Evolutionary conservation across 2,113 vertebrate species (phyloP), one percentile per base, ranked within the genome.

Genomic region (Hymenochirus boettgeri): DNA sequence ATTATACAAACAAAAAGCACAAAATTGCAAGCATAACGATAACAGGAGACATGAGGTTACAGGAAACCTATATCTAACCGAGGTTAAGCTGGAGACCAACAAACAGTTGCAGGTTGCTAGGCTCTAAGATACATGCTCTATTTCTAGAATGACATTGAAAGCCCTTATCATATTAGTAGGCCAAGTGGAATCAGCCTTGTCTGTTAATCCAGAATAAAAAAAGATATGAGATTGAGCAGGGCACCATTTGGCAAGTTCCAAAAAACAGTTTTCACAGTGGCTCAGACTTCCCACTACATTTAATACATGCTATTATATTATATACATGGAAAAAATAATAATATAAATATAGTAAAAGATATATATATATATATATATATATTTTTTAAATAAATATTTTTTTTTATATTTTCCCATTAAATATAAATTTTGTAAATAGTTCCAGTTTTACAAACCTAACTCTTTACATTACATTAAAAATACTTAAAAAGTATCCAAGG

Each of bases 141-240:
- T 57, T 57, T 57, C 29, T 31, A 57, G 54, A 57, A 19, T 57
- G 18, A 10, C 19, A 21, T 19, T 57, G 54, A 57, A 18, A 57
- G 54, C 29, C 25, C 54, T 57, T 57, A 57, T 57, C 54, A 22
- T 29, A 33, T 19, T 3, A 12, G 7, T n/a, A 57, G 18, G 31
- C 19, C 13, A n/a, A 22, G 8, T 12, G 29, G n/a, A 19, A 3
- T 57, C 19, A 11, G 27, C 54, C 46, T 35, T 22, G 13, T 29
- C 18, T 57, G 54, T 11, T 31, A 4, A 22, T 23, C 29, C 18
- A 29, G 23, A 29, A 4, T 22, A 18, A 8, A 9, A 22, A 31
- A 57, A 35, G 37, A 57, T 29, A 31, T 55, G 10, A 17, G 19
- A 13, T 19, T 9, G 15, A 18, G 26, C 8, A 27, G 26, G 15